Evolutionary conservation across 2,113 vertebrate genomes (phyloP), one percentile per base, ranked within the genome.

Genomic region (Alethe diademata): DNA sequence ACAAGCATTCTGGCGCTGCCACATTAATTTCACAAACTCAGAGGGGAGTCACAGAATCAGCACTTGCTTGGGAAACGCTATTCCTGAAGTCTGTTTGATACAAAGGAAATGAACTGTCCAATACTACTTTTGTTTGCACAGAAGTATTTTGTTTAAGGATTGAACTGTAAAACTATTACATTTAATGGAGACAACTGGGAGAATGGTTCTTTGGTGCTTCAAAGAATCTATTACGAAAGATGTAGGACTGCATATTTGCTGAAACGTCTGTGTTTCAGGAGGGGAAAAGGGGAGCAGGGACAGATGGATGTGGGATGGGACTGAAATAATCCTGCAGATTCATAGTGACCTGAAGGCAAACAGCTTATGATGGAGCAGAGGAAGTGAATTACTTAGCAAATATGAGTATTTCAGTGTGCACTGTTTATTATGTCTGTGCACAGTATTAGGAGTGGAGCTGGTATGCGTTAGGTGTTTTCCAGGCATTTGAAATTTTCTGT

Each of bases 291-390:
- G 43, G 48, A 67, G 78, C 25, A 12, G 71, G 78, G 91, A 83
- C 86, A 95, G 86, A 86, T 95, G 86, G 79, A 48, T 92, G 40
- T 90, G 74, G 86, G 92, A 79, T 91, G 62, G 88, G 29, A 79
- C 88, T 86, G 58, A 95, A 94, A 95, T 86, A 93, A 88, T 86
- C 73, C 62, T 90, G 70, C 57, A 93, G 78, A 71, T 89, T 56
- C 14, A 17, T 42, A 40, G 62, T 83, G 88, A 83, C 94, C 71
- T 86, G 88, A 72, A 90, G 90, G 86, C 92, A 92, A 65, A 90
- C 64, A 28, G 78, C 57, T 85, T 70, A 57, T 76, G 57, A 75
- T 40, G 54, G 82, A 94, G 62, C 83, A 22, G 1, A 6, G 74
- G 54, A 80, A 86, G 70, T 81, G 61, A 91, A 85, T 85, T 78